phyloP scores from a whole-genome alignment of 2,797 vertebrate genomes.

The Ptychadena robeensis region DNA sequence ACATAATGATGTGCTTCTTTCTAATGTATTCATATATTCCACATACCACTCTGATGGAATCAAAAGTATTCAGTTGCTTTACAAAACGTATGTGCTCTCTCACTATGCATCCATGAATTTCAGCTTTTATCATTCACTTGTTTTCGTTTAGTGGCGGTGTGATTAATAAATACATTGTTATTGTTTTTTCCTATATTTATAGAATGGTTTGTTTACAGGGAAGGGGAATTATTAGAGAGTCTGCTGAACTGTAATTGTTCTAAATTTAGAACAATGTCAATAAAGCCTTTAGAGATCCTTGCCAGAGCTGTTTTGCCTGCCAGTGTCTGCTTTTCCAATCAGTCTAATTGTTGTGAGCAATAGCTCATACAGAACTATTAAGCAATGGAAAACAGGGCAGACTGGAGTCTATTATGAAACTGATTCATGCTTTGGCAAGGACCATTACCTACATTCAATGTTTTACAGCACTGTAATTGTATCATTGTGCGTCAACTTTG shows the following conservation, averaged over 20 bases:
- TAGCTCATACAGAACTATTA: constrained; percentile 80
- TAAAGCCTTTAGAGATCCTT: constrained; percentile 60
- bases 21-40: no score
- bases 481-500: constrained; percentile 73
- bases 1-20: no score
- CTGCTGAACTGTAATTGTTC: constrained; percentile 74
- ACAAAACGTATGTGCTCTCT: neutral
- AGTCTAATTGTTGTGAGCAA: constrained; percentile 78
- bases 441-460: constrained; percentile 74
- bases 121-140: neutral
- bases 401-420: constrained; percentile 72
- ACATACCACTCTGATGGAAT: neutral
- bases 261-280: constrained; percentile 71
- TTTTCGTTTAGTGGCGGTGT: neutral
- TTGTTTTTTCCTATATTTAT: constrained; percentile 2
- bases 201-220: neutral
- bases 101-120: neutral
- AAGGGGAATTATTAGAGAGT: constrained; percentile 5
- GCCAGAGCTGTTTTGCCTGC: constrained; percentile 76
- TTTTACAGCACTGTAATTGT: constrained; percentile 72
- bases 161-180: neutral
- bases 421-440: constrained; percentile 82
- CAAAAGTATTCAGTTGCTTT: neutral
- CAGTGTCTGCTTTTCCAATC: constrained; percentile 76
- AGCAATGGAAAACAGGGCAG: constrained; percentile 81